These are phyloP conservation scores for Dipodomys spectabilis DNA, from an alignment of 2,113 vertebrate genomes.

Conservation along the genomic window DNA sequence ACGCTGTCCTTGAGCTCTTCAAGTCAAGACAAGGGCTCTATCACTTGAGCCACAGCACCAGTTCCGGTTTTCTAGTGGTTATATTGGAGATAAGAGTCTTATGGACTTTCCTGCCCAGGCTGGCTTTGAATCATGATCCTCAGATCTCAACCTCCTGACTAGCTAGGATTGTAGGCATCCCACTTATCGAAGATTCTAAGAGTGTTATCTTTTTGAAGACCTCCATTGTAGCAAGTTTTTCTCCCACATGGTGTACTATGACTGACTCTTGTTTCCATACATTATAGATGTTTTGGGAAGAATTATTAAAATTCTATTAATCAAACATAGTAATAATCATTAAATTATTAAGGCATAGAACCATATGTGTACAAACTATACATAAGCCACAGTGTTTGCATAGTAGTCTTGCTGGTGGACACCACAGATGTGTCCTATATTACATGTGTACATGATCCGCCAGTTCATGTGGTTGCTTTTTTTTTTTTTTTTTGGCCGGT, in stretches of 20 bases:
- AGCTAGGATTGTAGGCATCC: too few species aligned
- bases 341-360: not conserved
- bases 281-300: not conserved
- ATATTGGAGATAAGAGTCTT: too few species aligned
- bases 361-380: not conserved
- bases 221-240: not conserved
- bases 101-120: too few species aligned
- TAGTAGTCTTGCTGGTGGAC: not conserved
- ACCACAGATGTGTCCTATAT: not conserved
- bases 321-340: too few species aligned
- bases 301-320: not conserved
- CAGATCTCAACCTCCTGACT: too few species aligned
- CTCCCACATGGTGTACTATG: not conserved
- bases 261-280: not conserved
- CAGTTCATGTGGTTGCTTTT: not conserved
- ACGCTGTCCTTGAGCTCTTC: too few species aligned
- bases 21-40: too few species aligned
- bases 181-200: not conserved
- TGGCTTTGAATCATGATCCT: too few species aligned
- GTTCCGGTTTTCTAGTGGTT: too few species aligned
- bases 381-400: not conserved
- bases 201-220: not conserved
- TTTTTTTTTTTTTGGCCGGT: too few species aligned
- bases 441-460: not conserved
- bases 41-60: too few species aligned